Evolutionary conservation across 23 tunicate genomes (phyloP), one percentile per base, ranked within the genome.

Genomic region (Diplosoma virens): DNA sequence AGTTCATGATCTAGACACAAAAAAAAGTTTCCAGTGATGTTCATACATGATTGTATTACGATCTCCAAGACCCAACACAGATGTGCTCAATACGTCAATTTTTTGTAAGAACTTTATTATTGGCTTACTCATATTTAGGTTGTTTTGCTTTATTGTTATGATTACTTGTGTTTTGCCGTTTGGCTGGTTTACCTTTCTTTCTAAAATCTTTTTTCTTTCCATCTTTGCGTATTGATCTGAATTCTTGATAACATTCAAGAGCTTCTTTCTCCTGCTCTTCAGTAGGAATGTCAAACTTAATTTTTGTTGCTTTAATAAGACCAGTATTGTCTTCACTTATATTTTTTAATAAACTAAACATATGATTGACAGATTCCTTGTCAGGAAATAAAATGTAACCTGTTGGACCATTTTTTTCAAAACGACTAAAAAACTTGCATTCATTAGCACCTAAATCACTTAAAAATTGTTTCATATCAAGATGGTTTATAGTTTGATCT

Each of bases 401-500:
- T 17, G 72, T 32, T 0, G 87, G 81, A 24, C 87, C 86, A 78
- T 83, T 45, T 41, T 89, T 83, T 46, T 75, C 83, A 50, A 41
- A 80, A 20, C 84, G 73, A 33, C 84, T 75, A 46, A 92, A 92
- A 54, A 75, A 92, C 33, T 79, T 80, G 32, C 76, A 53, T 1
- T 34, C 33, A 0, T 69, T 58, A 1, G 85, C 92, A 18, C 64
- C 97, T n/a, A 70, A 3, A 33, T 66, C 77, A 55, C 58, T 66
- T 21, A 85, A 81, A 31, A 83, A 29, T 3, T 59, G 37, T 61
- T 92, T 92, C 1, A 92, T 68, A 52, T 92, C 92, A 59, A 55
- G 37, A 71, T 92, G 92, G 59, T 59, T 26, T 16, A 92, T 81
- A 0, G 87, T 77, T 45, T 81, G 81, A 81, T 92, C 97, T 0